Conservation (phyloP, 2,797 vertebrate species). For the Peromyscus aztecus region DNA sequence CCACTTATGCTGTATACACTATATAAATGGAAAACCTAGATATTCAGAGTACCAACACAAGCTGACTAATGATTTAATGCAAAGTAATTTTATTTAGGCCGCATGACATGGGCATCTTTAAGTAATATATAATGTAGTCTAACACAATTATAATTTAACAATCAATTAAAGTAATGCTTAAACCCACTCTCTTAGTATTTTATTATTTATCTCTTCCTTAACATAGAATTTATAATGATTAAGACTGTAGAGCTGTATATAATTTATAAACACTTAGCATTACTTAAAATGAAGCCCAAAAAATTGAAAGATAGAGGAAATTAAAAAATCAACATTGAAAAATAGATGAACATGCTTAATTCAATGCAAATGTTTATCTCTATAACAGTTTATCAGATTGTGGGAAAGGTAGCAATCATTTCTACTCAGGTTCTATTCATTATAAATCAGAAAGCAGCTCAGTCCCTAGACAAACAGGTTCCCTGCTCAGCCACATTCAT, state of each 20-base stretch:
- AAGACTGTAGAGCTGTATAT: conserved; percentile 74
- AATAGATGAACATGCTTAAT: conserved; percentile 74
- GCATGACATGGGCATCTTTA: conserved; percentile 56
- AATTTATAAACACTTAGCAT: conserved; percentile 85
- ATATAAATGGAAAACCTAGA: conserved; percentile 51
- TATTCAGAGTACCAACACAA: conserved; percentile 41
- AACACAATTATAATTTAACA: conserved; percentile 71
- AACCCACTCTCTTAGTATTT: conserved; percentile 80
- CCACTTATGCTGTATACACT: background rate
- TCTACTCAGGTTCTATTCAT: conserved; percentile 62
- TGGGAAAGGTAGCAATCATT: conserved; percentile 71
- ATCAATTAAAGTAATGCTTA: conserved; percentile 75
- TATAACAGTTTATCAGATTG: conserved; percentile 63
- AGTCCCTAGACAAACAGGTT: conserved; percentile 64
- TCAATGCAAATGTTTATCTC: conserved; percentile 73
- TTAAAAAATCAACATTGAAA: conserved; percentile 84
- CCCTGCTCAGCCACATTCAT: conserved; percentile 57
- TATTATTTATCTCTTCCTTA: conserved; percentile 83
- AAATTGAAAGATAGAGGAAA: conserved; percentile 77
- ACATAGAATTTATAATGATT: conserved; percentile 76
- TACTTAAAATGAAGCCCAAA: conserved; percentile 80
- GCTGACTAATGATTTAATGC: background rate
- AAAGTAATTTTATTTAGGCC: conserved; percentile 44
- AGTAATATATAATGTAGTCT: conserved; percentile 47
- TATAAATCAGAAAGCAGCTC: conserved; percentile 73